Evolutionary conservation across 1,140 invertebrate genomes (phyloP).

Genomic region (Cherax quadricarinatus): DNA sequence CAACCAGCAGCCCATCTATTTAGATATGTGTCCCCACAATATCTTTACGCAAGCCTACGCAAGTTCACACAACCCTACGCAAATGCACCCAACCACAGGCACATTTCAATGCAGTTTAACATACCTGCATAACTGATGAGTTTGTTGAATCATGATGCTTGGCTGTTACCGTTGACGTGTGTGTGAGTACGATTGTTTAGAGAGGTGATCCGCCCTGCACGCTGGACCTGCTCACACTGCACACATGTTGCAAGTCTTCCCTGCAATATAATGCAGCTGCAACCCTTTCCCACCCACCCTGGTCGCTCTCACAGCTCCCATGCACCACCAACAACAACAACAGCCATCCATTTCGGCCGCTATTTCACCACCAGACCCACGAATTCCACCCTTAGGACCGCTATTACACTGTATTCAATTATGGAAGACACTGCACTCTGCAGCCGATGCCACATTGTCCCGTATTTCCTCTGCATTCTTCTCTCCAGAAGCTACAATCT

Average conservation of each 20-base stretch:
- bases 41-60: too few relatives aligned
- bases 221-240: neutral
- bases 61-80: neutral
- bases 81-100: neutral
- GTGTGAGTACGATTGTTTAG: neutral
- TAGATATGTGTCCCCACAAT: too few relatives aligned
- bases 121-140: neutral
- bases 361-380: neutral
- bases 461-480: neutral
- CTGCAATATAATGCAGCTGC: conserved; percentile 3
- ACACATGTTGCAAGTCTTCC: neutral
- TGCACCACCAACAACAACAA: neutral
- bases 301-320: too few relatives aligned
- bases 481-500: neutral
- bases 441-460: neutral
- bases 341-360: neutral
- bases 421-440: neutral
- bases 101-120: neutral
- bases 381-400: neutral
- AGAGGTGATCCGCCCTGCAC: neutral
- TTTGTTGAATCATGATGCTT: too few relatives aligned
- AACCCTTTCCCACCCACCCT: neutral
- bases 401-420: conserved; percentile 5
- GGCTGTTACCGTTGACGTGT: neutral
- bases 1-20: too few relatives aligned